A percentile compares a stretch with the other conserved stretches of the same genome.
phyloP scores from a whole-genome alignment of 2,113 vertebrate species.

The Stigmatopora nigra region DNA sequence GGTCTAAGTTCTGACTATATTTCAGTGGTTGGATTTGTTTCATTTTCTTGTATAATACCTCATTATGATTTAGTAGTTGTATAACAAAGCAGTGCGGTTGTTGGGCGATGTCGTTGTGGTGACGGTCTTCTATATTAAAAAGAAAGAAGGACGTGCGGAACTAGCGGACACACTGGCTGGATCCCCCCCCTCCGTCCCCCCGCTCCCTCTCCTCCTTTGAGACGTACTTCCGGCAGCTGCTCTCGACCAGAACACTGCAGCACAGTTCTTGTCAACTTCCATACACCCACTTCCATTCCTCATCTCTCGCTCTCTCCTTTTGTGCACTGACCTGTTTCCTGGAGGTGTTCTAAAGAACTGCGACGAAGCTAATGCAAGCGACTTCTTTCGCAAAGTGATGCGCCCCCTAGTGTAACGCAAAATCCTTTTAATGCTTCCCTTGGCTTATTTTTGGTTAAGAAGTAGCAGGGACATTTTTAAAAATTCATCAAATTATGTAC shows the following conservation, averaged over 20 bases:
- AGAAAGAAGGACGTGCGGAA: slow-evolving; percentile 26
- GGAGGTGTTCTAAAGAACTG: slow-evolving; percentile 42
- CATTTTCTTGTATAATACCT: neutral
- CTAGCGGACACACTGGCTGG: slow-evolving; percentile 28
- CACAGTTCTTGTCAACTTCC: slow-evolving; percentile 58
- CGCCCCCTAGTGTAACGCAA: neutral
- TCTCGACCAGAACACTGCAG: slow-evolving; percentile 46
- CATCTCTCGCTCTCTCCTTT: slow-evolving; percentile 28
- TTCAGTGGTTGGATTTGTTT: neutral
- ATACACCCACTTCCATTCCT: slow-evolving; percentile 17
- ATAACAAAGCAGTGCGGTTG: neutral
- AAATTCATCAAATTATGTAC: no score
- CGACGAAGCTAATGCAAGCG: slow-evolving; percentile 5
- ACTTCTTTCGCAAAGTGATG: neutral
- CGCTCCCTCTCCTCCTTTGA: slow-evolving; percentile 15
- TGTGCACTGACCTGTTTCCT: slow-evolving; percentile 63
- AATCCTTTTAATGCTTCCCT: neutral
- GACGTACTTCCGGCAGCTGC: slow-evolving; percentile 62
- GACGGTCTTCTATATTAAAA: slow-evolving; percentile 25
- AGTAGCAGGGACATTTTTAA: neutral
- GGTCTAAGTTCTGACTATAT: neutral
- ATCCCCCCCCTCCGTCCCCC: slow-evolving; percentile 36
- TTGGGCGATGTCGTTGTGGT: slow-evolving; percentile 36
- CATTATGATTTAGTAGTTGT: neutral
- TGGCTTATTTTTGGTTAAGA: neutral